These are phyloP conservation scores for Coregonus suidteri DNA, from an alignment of 2,797 vertebrate genomes.

Conservation along the genomic window DNA sequence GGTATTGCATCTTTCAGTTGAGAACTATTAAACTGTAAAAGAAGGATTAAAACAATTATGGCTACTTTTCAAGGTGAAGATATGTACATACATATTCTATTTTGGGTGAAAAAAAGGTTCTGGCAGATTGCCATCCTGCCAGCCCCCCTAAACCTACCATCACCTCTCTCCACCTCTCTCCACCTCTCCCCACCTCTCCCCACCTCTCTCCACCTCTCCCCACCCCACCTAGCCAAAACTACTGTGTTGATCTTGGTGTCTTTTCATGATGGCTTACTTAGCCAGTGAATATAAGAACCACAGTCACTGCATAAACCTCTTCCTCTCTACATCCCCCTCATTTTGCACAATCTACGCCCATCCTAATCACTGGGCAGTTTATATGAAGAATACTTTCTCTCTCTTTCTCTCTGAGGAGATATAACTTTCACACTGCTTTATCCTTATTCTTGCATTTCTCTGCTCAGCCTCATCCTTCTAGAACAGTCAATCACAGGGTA, in stretches of 20 bases:
- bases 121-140: slow-evolving; percentile 70
- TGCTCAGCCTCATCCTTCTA: slow-evolving; percentile 31
- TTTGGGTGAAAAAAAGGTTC: slow-evolving; percentile 72
- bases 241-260: neutral
- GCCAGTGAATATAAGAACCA: neutral
- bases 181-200: no score
- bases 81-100: slow-evolving; percentile 83
- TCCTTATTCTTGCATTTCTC: slow-evolving; percentile 34
- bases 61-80: slow-evolving; percentile 79
- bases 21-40: slow-evolving; percentile 73
- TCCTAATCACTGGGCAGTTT: slow-evolving; percentile 58
- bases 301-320: neutral
- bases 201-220: neutral
- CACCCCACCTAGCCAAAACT: slow-evolving; percentile 15
- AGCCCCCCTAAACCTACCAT: slow-evolving; percentile 41
- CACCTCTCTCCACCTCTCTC: no score
- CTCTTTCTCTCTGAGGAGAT: slow-evolving; percentile 63
- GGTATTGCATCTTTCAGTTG: slow-evolving; percentile 62
- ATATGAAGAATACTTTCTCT: slow-evolving; percentile 56
- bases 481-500: slow-evolving; percentile 56
- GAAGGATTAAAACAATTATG: slow-evolving; percentile 63
- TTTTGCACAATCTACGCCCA: slow-evolving; percentile 73
- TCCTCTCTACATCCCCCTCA: slow-evolving; percentile 17
- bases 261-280: neutral
- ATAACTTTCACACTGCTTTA: slow-evolving; percentile 70